Evolutionary conservation across 2,888 invertebrate genomes (phyloP).

Genomic region (Platycheirus rosarum): DNA sequence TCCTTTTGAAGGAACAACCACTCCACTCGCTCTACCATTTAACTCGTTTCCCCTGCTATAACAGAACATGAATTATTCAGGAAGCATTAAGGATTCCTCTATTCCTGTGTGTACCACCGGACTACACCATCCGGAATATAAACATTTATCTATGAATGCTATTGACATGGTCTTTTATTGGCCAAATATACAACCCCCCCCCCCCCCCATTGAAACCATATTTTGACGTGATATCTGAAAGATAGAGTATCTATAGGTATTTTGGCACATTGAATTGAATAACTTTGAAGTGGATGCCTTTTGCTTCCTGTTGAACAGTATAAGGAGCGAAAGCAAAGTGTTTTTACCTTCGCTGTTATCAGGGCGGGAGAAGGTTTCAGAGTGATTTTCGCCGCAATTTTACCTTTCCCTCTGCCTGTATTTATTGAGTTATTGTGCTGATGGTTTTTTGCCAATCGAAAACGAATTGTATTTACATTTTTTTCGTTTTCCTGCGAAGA

Average conservation of each 20-base stretch:
- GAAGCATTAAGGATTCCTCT: constrained; percentile 39
- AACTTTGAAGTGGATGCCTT: constrained; percentile 29
- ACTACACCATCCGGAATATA: constrained; percentile 18
- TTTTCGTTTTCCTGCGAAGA: constrained; percentile 1
- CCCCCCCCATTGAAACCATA: neutral
- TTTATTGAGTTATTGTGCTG: constrained; percentile 22
- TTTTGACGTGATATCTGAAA: constrained; percentile 18
- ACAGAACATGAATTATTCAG: constrained; percentile 63
- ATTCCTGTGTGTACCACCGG: constrained; percentile 8
- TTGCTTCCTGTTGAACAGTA: constrained; percentile 25
- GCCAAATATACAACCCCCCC: constrained; percentile 24
- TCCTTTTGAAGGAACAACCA: neutral
- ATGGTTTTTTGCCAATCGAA: neutral
- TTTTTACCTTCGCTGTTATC: neutral
- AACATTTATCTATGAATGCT: constrained; percentile 29
- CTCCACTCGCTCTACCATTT: neutral
- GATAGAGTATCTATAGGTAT: neutral
- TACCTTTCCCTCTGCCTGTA: neutral
- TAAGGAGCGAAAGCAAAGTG: neutral
- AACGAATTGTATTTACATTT: constrained; percentile 10
- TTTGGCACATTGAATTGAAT: constrained; percentile 47
- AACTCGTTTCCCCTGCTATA: constrained; percentile 31
- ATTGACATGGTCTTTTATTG: constrained; percentile 34
- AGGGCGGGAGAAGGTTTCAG: neutral
- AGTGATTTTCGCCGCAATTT: neutral